phyloP scores from a whole-genome alignment of 2,113 vertebrate species.

The Vireo altiloquus region DNA sequence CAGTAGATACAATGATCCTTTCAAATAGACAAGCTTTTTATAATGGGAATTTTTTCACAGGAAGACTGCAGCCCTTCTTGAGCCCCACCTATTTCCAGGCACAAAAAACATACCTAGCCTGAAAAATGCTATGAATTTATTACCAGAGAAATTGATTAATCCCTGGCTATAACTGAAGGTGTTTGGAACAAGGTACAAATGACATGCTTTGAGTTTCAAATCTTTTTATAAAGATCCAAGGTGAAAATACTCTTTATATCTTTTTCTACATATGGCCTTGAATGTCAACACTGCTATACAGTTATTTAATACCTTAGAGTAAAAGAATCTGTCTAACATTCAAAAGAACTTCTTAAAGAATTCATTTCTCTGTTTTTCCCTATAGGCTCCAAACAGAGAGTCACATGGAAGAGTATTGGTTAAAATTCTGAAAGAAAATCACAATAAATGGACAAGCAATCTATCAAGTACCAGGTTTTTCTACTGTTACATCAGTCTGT shows the following conservation, averaged over 20 bases:
- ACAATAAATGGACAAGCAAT: background rate
- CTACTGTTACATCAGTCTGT: background rate
- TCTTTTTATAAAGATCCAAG: background rate
- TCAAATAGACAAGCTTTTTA: background rate
- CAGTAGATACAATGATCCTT: background rate
- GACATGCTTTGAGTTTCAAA: background rate
- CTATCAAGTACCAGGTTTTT: background rate
- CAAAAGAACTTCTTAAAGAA: background rate
- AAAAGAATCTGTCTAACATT: background rate
- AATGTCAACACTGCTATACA: background rate
- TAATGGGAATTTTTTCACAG: background rate
- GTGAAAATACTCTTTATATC: background rate
- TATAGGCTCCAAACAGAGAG: background rate
- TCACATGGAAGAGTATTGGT: background rate
- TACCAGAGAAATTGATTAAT: background rate
- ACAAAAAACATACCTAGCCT: background rate
- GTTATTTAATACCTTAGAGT: background rate
- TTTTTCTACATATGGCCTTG: background rate
- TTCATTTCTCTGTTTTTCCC: background rate
- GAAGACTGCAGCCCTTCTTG: background rate
- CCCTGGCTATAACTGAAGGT: background rate
- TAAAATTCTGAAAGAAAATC: background rate
- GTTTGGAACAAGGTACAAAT: background rate
- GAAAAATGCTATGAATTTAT: background rate
- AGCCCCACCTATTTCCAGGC: background rate